Base-by-base conservation (phyloP, 2,797 vertebrate species). In the Somateria mollissima region DNA sequence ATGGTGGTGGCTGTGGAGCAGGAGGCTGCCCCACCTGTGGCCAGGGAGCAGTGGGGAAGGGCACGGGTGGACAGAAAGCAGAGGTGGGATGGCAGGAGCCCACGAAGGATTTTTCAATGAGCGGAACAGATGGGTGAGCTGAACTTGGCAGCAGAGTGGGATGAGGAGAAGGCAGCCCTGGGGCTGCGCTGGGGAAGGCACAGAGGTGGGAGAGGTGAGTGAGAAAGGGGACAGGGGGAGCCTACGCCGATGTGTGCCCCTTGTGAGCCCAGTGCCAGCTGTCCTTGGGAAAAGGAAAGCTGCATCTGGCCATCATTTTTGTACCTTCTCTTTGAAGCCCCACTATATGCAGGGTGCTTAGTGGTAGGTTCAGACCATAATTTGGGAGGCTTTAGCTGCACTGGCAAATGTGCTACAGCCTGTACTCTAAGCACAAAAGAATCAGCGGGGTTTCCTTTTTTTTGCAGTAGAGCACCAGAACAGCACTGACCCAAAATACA, bases 271-370 rank as follows among this genome's bases (percentile, higher is more conserved):
- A 53, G 41, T 2, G 2, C 32, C 37, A 61, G 43, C 39, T 72
- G 34, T 85, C 45, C 32, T 49, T 18, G 27, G 66, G 69, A 49
- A 61, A 6, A 83, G 62, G 49, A 83, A 27, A 47, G 54, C 75
- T 85, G 57, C 66, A 41, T 0, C 0, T 41, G 71, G 65, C 79
- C 13, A 0, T 9, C 5, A 2, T 8, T 72, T 36, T 58, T 25
- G 2, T 13, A 78, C n/a, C 30, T 49, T 53, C 5, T 37, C 53
- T 76, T 56, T 41, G 81, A 65, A 82, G 84, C 34, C 36, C 64
- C 11, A 14, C 56, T 6, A 0, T 13, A 11, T 1, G 0, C 2
- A 0, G 10, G 13, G 36, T 64, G 47, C 60, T 83, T 8, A 3
- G 0, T n/a, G 28, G 13, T 37, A 7, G 39, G 39, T 37, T 34